phyloP scores from a whole-genome alignment of 2,888 invertebrate genomes.

The Pristionchus fissidentatus region DNA sequence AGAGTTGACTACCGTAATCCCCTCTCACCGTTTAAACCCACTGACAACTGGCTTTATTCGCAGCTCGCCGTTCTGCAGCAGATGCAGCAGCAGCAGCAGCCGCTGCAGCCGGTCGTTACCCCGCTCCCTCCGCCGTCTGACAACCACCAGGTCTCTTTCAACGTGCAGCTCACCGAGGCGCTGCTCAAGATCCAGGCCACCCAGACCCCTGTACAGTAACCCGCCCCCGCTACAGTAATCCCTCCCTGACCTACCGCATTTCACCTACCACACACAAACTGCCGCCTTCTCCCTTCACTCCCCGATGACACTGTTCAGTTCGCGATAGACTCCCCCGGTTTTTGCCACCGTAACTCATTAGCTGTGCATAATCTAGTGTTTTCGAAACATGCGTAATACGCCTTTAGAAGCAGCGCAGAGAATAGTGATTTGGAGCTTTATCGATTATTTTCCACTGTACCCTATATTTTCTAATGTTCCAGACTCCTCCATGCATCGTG shows the following conservation, averaged over 20 bases:
- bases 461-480: slow-evolving; percentile 8
- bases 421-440: slow-evolving; percentile 25
- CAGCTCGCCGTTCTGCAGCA: slow-evolving; percentile 41
- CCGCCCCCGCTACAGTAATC: background rate
- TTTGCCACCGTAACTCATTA: background rate
- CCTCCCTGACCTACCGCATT: background rate
- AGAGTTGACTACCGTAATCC: background rate
- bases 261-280: slow-evolving; percentile 22
- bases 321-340: slow-evolving; percentile 29
- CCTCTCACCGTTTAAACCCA: background rate
- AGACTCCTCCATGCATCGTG: background rate
- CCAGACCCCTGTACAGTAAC: slow-evolving; percentile 40
- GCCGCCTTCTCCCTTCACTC: background rate
- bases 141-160: background rate
- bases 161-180: slow-evolving; percentile 40
- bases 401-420: too few species aligned
- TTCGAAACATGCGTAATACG: too few species aligned
- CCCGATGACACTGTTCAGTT: slow-evolving; percentile 31
- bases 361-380: too few species aligned
- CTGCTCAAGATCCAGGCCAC: slow-evolving; percentile 41
- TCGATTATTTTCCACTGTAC: background rate
- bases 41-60: background rate
- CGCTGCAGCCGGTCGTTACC: background rate
- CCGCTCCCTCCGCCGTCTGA: slow-evolving; percentile 25
- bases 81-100: slow-evolving; percentile 29